phyloP scores from a whole-genome alignment of 35 echinoderm and acorn worm genomes.

The Amphiura filiformis region DNA sequence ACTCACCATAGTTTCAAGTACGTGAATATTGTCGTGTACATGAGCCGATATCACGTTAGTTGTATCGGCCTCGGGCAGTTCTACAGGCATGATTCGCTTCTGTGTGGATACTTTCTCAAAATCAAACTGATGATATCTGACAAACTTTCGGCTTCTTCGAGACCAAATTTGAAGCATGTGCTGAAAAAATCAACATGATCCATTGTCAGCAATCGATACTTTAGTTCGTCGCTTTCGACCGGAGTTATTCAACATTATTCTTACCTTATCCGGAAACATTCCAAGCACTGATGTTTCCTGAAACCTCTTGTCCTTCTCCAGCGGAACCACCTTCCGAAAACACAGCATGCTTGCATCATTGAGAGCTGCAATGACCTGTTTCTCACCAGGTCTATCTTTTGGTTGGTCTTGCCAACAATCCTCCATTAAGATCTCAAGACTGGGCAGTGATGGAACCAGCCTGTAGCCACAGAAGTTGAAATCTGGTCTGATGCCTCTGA shows the following conservation, averaged over 20 bases:
- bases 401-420: conserved; percentile 54
- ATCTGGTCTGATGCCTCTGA: conserved; percentile 34
- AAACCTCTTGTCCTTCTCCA: not conserved
- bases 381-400: conserved; percentile 9
- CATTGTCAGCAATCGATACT: not conserved
- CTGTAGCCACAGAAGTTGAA: conserved; percentile 51
- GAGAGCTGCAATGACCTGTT: conserved; percentile 2
- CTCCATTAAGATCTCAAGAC: conserved; percentile 41
- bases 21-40: not conserved
- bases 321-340: conserved; percentile 12
- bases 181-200: not conserved
- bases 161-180: not conserved
- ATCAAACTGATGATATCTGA: not conserved
- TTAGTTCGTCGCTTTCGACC: too few relatives aligned
- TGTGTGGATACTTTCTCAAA: not conserved
- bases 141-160: not conserved
- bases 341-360: conserved; percentile 27
- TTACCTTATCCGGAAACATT: too few relatives aligned
- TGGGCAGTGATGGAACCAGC: conserved; percentile 32
- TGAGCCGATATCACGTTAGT: not conserved
- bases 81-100: not conserved
- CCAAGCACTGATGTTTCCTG: not conserved
- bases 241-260: too few relatives aligned
- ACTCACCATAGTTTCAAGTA: not conserved
- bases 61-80: not conserved